Evolutionary conservation across 2,113 vertebrate species (phyloP).

Genomic region (Todiramphus saurophagus): DNA sequence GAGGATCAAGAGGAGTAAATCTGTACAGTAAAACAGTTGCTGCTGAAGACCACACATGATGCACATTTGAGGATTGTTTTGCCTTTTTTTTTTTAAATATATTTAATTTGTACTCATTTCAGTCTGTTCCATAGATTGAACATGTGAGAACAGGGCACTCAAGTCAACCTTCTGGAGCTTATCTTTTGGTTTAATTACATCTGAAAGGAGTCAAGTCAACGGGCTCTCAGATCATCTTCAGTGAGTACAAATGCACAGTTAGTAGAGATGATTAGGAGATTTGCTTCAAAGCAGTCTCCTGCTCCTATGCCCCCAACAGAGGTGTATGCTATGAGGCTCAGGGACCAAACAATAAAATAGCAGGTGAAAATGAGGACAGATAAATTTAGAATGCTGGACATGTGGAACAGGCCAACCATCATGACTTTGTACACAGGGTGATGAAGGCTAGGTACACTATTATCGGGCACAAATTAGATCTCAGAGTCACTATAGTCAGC

Average conservation of each 20-base stretch:
- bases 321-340: background rate
- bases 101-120: background rate
- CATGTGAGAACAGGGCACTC: background rate
- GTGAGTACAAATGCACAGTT: background rate
- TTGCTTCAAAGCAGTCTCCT: background rate
- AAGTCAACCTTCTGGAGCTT: background rate
- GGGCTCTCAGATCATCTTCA: background rate
- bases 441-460: background rate
- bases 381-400: background rate
- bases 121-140: background rate
- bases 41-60: background rate
- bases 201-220: background rate
- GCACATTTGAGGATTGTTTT: background rate
- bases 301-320: background rate
- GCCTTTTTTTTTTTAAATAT: too few relatives aligned
- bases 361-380: background rate
- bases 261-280: background rate
- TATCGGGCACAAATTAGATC: background rate
- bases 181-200: background rate
- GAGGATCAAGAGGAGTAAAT: background rate
- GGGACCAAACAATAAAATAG: background rate
- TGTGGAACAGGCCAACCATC: background rate
- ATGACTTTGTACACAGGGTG: background rate
- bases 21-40: background rate
- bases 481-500: background rate